These are phyloP conservation scores for Crotophaga sulcirostris DNA, from an alignment of 2,113 vertebrate species.

Conservation along the genomic window DNA sequence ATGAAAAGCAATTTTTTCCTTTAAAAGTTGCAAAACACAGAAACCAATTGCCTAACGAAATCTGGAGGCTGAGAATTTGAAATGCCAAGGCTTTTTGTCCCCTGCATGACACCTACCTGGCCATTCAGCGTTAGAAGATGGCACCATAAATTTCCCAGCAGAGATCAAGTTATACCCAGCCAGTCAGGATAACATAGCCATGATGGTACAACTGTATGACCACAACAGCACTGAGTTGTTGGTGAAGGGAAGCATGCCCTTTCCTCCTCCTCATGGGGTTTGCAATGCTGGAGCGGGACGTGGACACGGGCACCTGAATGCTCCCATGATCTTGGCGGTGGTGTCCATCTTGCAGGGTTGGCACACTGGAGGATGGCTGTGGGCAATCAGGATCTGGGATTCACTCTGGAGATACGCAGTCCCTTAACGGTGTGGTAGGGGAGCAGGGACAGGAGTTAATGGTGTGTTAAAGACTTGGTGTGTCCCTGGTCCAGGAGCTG, in stretches of 20 bases:
- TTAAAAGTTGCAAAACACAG: not conserved
- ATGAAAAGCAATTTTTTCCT: not conserved
- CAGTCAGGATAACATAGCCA: not conserved
- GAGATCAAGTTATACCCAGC: not conserved
- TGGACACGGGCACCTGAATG: not conserved
- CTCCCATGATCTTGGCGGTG: not conserved
- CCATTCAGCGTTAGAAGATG: not conserved
- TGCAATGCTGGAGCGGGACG: not conserved
- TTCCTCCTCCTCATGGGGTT: not conserved
- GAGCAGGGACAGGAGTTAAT: not conserved
- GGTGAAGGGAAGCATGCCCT: rapidly evolving
- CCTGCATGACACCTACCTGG: not conserved
- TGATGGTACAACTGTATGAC: not conserved
- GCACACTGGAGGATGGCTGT: not conserved
- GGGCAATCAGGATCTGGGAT: not conserved
- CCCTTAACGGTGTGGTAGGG: not conserved
- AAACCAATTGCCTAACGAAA: not conserved
- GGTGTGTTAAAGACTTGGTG: not conserved
- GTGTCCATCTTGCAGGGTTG: rapidly evolving
- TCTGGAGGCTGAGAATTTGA: not conserved
- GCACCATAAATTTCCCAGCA: not conserved
- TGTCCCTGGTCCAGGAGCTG: not conserved
- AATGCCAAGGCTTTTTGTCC: not conserved
- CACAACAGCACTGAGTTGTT: not conserved
- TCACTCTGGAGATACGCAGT: not conserved